A percentile compares a stretch with the other conserved stretches of the same genome.
Evolutionary conservation across 2,888 invertebrate species (phyloP).

Genomic region (Plebejus melissa): DNA sequence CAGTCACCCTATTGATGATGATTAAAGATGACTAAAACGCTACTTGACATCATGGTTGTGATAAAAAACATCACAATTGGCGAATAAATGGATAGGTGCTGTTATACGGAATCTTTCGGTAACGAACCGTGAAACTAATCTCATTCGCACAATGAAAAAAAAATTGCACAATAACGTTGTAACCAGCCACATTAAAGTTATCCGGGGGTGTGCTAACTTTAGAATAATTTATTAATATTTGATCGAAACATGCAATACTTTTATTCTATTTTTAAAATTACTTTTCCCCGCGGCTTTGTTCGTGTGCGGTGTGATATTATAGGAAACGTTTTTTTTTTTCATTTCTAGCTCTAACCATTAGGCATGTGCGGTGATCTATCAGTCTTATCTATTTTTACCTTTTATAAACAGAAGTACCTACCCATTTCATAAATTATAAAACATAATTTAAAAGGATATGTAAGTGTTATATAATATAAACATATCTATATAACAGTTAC

Average conservation of each 20-base stretch:
- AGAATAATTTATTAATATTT: neutral
- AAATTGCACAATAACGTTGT: slow-evolving; percentile 13
- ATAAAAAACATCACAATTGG: slow-evolving; percentile 17
- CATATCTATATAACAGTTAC: no score
- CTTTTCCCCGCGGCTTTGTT: no score
- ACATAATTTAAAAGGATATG: no score
- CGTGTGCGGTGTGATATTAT: no score
- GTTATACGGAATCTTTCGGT: slow-evolving; percentile 33
- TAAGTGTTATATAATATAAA: no score
- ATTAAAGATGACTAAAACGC: slow-evolving; percentile 13
- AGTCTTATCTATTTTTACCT: no score
- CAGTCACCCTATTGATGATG: neutral
- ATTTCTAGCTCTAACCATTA: no score
- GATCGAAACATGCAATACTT: neutral
- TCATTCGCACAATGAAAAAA: slow-evolving; percentile 33
- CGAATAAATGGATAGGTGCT: slow-evolving; percentile 8
- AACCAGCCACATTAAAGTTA: neutral
- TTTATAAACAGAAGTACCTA: no score
- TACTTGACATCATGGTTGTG: slow-evolving; percentile 19
- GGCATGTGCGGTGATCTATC: no score
- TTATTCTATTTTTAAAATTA: no score
- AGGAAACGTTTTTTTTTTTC: no score
- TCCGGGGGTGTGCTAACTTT: neutral
- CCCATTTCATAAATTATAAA: no score
- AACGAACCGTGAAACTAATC: slow-evolving; percentile 37